Conservation (phyloP, 1,140 invertebrate species). For the Nymphalis io region DNA sequence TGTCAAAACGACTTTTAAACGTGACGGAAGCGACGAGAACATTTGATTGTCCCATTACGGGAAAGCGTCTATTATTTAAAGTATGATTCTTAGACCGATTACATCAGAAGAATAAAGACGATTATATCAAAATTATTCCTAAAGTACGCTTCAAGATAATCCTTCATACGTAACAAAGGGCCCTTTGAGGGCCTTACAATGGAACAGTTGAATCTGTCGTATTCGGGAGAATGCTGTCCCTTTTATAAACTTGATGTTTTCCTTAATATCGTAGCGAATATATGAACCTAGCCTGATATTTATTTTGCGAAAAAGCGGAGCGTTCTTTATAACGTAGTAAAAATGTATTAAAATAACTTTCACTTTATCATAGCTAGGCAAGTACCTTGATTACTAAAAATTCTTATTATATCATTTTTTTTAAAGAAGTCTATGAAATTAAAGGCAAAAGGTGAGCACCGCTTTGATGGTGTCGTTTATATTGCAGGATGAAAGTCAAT, state of each 20-base stretch:
- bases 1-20: background rate
- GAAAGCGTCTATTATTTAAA: constrained; percentile 13
- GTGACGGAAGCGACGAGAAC: background rate
- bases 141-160: constrained; percentile 18
- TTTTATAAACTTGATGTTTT: background rate
- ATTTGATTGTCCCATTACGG: background rate
- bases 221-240: constrained; percentile 9
- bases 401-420: too few species aligned
- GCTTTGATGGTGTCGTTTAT: too few species aligned
- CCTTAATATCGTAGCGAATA: background rate
- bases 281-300: background rate
- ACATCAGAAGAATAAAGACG: constrained; percentile 15
- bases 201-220: constrained; percentile 6
- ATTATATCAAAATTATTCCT: constrained; percentile 24
- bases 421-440: too few species aligned
- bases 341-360: too few species aligned
- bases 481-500: too few species aligned
- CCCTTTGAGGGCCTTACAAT: constrained; percentile 13
- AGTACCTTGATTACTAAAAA: too few species aligned
- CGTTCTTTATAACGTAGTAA: too few species aligned
- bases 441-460: too few species aligned
- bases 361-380: too few species aligned
- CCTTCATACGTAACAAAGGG: constrained; percentile 29
- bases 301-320: too few species aligned
- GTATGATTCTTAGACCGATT: constrained; percentile 19